phyloP scores from a whole-genome alignment of 1,140 invertebrate species.

The Telenomus remus region DNA sequence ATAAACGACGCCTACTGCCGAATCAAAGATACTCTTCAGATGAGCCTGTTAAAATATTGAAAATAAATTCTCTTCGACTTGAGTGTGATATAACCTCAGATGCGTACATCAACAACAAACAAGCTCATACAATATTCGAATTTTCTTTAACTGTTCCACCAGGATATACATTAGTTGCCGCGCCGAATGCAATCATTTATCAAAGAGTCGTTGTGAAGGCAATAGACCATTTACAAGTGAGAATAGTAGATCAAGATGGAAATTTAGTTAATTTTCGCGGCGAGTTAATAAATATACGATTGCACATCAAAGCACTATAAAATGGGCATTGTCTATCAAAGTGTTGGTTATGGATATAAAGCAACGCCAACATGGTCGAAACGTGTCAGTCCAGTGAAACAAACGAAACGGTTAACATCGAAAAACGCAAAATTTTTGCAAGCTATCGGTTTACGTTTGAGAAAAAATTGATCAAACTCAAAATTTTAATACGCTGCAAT shows the following conservation, averaged over 20 bases:
- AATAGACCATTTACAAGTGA: constrained; percentile 12
- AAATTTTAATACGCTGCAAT: too few species aligned
- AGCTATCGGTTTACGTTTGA: too few species aligned
- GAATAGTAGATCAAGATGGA: constrained; percentile 18
- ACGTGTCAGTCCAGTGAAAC: too few species aligned
- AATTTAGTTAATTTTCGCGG: constrained; percentile 11
- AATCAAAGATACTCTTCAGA: constrained; percentile 15
- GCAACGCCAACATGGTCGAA: too few species aligned
- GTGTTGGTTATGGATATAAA: too few species aligned
- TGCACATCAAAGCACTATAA: too few species aligned
- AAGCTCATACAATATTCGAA: constrained; percentile 27
- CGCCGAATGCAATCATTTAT: constrained; percentile 2
- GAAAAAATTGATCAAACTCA: too few species aligned
- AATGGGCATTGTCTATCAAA: too few species aligned
- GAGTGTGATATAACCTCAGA: constrained; percentile 53
- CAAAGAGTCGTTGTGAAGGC: constrained; percentile 1
- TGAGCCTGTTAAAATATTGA: not conserved
- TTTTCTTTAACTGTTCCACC: not conserved
- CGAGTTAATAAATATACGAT: too few species aligned
- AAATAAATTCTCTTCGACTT: constrained; percentile 44
- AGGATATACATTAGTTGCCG: constrained; percentile 7
- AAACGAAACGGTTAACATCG: too few species aligned
- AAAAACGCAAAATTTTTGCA: too few species aligned
- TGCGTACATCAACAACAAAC: constrained; percentile 32
- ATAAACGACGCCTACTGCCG: constrained; percentile 12